A percentile compares a stretch with the other conserved stretches of the same genome.
These are phyloP conservation scores for Ptilorrhoa leucosticta DNA, from an alignment of 2,113 vertebrate species.

Conservation along the genomic window DNA sequence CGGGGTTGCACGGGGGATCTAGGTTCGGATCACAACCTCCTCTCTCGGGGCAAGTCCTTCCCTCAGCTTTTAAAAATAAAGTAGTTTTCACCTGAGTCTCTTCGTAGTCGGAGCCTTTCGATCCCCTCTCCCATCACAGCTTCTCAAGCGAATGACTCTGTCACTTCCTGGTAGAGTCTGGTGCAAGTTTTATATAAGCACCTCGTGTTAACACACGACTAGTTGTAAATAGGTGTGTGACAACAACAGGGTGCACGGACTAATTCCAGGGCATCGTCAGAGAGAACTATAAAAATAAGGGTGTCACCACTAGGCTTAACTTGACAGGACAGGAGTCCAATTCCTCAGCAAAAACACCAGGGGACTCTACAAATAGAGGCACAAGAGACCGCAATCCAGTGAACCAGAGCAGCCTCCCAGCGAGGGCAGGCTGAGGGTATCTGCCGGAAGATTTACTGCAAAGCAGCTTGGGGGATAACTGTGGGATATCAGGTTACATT, in stretches of 20 bases:
- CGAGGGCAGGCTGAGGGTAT: not conserved
- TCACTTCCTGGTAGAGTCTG: not conserved
- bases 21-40: not conserved
- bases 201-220: not conserved
- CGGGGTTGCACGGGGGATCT: not conserved
- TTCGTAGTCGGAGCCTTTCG: not conserved
- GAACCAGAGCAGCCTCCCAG: not conserved
- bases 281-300: not conserved
- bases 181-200: not conserved
- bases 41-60: not conserved
- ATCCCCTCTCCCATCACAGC: not conserved
- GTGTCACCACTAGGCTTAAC: not conserved
- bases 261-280: not conserved
- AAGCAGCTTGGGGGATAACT: not conserved
- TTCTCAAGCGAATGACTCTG: not conserved
- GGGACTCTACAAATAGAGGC: not conserved
- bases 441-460: not conserved
- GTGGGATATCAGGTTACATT: not conserved
- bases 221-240: fast-evolving
- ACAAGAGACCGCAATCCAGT: not conserved
- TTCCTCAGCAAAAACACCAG: not conserved
- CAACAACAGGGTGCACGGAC: not conserved
- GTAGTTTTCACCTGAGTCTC: not conserved
- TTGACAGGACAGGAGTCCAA: not conserved
- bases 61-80: not conserved